phyloP scores from a whole-genome alignment of 2,797 vertebrate species.

The Cryptoprocta ferox region DNA sequence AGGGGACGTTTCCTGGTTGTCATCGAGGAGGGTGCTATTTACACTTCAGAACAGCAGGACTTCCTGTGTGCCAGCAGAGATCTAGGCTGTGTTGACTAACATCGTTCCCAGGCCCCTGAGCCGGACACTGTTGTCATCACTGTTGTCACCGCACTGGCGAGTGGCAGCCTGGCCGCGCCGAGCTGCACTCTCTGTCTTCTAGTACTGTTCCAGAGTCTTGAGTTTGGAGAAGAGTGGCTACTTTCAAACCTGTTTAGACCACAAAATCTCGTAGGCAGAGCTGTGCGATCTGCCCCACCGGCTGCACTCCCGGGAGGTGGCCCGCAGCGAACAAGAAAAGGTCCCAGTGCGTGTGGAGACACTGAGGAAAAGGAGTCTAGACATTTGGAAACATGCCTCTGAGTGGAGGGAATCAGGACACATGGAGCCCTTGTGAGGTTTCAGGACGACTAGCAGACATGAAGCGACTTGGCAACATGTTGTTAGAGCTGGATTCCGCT shows the following conservation, averaged over 20 bases:
- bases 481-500: accelerated
- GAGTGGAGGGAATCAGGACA: too few relatives aligned
- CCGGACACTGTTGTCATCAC: neutral
- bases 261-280: neutral
- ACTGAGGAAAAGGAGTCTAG: neutral
- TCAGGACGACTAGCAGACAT: accelerated
- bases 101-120: too few relatives aligned
- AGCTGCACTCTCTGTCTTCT: accelerated
- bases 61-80: accelerated
- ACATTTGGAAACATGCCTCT: neutral
- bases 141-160: too few relatives aligned
- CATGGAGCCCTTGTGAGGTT: accelerated
- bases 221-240: too few relatives aligned
- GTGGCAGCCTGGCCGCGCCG: accelerated
- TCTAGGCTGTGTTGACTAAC: too few relatives aligned
- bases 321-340: neutral
- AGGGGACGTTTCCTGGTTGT: neutral
- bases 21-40: neutral
- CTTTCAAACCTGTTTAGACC: neutral
- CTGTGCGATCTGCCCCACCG: neutral
- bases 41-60: too few relatives aligned
- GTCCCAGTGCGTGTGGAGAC: neutral
- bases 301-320: neutral
- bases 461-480: neutral
- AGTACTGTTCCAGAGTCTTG: neutral